Base-by-base conservation (phyloP, 2,888 invertebrate species). In the Linnaemya vulpina region DNA sequence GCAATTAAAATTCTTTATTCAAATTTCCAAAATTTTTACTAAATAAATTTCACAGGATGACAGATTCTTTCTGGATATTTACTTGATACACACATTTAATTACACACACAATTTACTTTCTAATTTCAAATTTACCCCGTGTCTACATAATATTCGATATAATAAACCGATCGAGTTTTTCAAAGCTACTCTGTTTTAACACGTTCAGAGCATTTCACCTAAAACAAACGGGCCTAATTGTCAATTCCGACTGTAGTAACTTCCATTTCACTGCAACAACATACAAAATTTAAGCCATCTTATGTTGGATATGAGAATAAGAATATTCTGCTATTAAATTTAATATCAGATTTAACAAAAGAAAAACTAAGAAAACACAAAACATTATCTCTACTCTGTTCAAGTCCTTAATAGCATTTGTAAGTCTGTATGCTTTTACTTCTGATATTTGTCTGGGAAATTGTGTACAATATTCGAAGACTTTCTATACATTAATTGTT, bases 391-490 rank as follows among this genome's bases (percentile, higher is more conserved):
- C 20, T 38, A 53, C 53, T 49, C 43, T 8, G 20, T 62, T 43
- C 10, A 55, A 40, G n/a, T 53, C 11, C 20, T 76, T 67, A 30
- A 76, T 46, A 35, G 43, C 13, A 20, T 62, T 62, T 70, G 7
- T 70, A 70, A 2, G 35, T 11, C 11, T 55, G 55, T 70, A 40
- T 10, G 4, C 30, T 55, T 70, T 20, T 15, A 25, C 20, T 43
- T 7, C 40, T 43, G 38, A 8, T 65, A 40, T 22, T n/a, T 20
- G n/a, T 38, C 22, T 49, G 65, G 5, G 15, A 53, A n/a, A 38
- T 49, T 49, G 30, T 67, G 55, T 67, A 43, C 53, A 10, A 30
- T 43, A 75, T 58, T 67, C 17, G 7, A 35, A 38, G 38, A 46
- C 10, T 43, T 3, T 46, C 22, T 8, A 25, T 55, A 53, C 30